phyloP scores from a whole-genome alignment of 2,113 vertebrate species.

The Ascaphus truei region DNA sequence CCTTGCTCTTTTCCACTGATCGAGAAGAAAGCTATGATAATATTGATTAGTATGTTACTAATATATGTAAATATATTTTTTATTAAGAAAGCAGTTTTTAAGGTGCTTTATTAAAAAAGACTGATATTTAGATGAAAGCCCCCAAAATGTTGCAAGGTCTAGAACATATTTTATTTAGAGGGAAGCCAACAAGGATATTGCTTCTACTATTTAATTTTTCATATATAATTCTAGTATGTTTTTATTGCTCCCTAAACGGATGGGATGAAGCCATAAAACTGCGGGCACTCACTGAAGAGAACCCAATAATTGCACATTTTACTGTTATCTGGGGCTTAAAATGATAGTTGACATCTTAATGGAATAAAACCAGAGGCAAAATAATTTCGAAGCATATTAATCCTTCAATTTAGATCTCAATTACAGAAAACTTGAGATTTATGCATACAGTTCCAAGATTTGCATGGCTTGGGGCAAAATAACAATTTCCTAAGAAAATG shows the following conservation, averaged over 20 bases:
- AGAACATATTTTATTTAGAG: slow-evolving; percentile 17
- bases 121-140: neutral
- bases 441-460: neutral
- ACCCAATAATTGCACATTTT: slow-evolving; percentile 20
- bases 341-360: neutral
- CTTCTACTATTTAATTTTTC: neutral
- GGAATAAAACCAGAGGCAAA: slow-evolving; percentile 35
- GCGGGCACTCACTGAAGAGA: neutral
- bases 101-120: slow-evolving; percentile 1
- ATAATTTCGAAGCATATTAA: neutral
- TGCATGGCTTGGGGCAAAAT: too few species aligned
- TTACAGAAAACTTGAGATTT: neutral
- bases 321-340: slow-evolving; percentile 6
- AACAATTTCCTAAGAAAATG: too few species aligned
- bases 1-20: too few species aligned
- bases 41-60: too few species aligned
- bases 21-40: too few species aligned
- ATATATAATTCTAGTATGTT: neutral
- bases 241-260: slow-evolving; percentile 23
- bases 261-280: neutral
- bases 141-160: slow-evolving; percentile 5
- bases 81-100: neutral
- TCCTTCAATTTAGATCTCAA: slow-evolving; percentile 17
- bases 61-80: neutral
- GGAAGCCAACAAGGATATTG: neutral